phyloP scores from a whole-genome alignment of 2,797 vertebrate genomes.

The Synanceia verrucosa region DNA sequence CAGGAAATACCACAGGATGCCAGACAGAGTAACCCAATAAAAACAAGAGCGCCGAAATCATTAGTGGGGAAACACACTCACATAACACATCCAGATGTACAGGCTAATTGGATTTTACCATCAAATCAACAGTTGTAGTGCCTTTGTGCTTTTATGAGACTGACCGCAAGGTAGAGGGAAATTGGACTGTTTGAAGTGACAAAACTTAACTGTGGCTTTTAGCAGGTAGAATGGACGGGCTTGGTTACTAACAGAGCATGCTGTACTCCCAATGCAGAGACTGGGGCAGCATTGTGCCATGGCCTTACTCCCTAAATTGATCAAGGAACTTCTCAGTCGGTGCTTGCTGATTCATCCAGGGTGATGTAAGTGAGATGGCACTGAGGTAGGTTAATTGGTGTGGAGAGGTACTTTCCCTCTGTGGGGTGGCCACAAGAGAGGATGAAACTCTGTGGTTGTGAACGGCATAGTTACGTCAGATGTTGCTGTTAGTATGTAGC shows the following conservation, averaged over 20 bases:
- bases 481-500: constrained; percentile 63
- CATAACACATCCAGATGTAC: constrained; percentile 95
- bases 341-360: constrained; percentile 54
- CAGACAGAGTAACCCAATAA: constrained; percentile 97
- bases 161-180: constrained; percentile 81
- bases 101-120: constrained; percentile 95
- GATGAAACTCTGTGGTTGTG: constrained; percentile 26
- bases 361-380: constrained; percentile 69
- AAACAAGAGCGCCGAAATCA: constrained; percentile 90
- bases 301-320: constrained; percentile 41
- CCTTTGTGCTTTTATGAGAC: constrained; percentile 85
- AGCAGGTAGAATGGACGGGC: constrained; percentile 66
- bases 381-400: constrained; percentile 71
- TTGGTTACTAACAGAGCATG: constrained; percentile 18
- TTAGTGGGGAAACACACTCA: constrained; percentile 92
- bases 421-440: constrained; percentile 51
- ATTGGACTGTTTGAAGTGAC: constrained; percentile 61
- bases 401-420: constrained; percentile 71
- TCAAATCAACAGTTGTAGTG: constrained; percentile 90
- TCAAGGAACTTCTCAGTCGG: constrained; percentile 48
- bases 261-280: constrained; percentile 2
- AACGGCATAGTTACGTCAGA: constrained; percentile 56
- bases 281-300: background rate
- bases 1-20: constrained; percentile 96
- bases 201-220: constrained; percentile 72